Base-by-base conservation (phyloP, 2,888 invertebrate genomes). In the Brenthis hecate region DNA sequence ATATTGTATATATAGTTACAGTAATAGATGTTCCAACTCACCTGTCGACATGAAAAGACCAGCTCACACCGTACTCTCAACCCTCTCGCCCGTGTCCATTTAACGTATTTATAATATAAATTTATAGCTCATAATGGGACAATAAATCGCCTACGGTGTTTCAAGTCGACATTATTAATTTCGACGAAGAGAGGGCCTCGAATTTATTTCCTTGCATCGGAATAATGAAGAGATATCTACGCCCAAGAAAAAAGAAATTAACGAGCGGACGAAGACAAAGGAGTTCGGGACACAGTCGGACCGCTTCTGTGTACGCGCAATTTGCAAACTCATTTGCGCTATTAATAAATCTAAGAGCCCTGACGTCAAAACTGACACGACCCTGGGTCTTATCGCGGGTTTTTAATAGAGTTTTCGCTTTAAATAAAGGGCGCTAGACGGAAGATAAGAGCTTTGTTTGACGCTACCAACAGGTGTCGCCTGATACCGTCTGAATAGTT, bases 41-140 rank as follows among this genome's bases (percentile, higher is more conserved):
- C 43, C 32, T 28, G 48, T 54, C 23, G 28, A 50, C 28, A 16
- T 50, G 60, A 50, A 60, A 50, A 32, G 48, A 16, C n/a, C 28
- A 58, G 28, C n/a, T 32, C 13, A 13, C 51, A 51, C 51, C 62
- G 53, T 43, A 36, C 28, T 47, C 36, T 19, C 60, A 51, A 51
- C 57, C 50, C 65, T 62, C 47, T 65, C 65, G 64, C 66, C 43
- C 65, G 61, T 63, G 23, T 53, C 60, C 75, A 60, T 55, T 70
- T 70, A 68, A 72, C 69, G 75, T 78, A 80, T 82, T 83, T 81
- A 81, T 81, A 80, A 83, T 83, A 82, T 79, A 77, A 84, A 86
- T 86, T 86, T 84, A 85, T 83, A 75, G 83, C 78, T 74, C 79
- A 78, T 87, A 85, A 86, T 86, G 81, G 81, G 82, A 80, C 81